phyloP scores from a whole-genome alignment of 2,888 invertebrate species.

The Leucania comma region DNA sequence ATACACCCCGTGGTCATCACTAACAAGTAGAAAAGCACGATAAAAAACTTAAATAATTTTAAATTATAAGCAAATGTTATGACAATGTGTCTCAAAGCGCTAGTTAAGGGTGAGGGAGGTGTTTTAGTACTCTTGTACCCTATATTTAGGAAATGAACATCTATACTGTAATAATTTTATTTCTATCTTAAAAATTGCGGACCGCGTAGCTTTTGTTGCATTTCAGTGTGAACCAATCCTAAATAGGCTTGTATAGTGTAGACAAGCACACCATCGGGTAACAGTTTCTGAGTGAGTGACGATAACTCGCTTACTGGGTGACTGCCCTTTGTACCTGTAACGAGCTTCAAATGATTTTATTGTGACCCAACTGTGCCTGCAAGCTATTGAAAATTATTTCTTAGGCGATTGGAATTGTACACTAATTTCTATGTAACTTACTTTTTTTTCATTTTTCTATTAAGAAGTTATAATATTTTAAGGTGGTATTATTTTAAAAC shows the following conservation, averaged over 20 bases:
- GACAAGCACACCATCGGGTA: neutral
- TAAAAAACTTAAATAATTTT: too few species aligned
- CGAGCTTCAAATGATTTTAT: slow-evolving; percentile 20
- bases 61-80: too few species aligned
- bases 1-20: too few species aligned
- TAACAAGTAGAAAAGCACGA: too few species aligned
- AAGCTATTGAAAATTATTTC: neutral
- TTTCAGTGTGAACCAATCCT: slow-evolving; percentile 31
- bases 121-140: neutral
- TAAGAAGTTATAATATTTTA: neutral
- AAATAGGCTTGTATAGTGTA: neutral
- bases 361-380: slow-evolving; percentile 5
- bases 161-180: neutral
- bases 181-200: neutral
- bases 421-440: neutral
- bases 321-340: slow-evolving; percentile 1
- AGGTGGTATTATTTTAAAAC: neutral
- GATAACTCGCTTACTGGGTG: slow-evolving; percentile 16
- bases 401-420: neutral
- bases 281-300: slow-evolving; percentile 11
- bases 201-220: slow-evolving; percentile 3
- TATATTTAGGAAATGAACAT: neutral
- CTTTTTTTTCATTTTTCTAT: neutral
- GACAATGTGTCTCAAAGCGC: neutral
- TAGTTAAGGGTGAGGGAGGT: neutral